Conservation (phyloP, 2,797 vertebrate species). For the Sebastes kiyomatsui region DNA sequence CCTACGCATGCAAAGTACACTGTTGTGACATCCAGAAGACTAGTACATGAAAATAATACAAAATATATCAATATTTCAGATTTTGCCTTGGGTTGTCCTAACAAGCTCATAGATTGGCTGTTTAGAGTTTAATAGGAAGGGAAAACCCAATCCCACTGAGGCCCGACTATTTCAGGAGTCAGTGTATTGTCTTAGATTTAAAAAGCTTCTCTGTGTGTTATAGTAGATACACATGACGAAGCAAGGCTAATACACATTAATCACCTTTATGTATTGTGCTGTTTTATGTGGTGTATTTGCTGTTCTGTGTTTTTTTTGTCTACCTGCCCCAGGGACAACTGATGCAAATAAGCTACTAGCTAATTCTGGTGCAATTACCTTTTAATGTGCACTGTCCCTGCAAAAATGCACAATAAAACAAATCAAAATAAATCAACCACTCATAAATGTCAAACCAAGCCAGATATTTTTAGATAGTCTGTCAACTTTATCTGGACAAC, state of each 20-base stretch:
- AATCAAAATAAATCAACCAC: not conserved
- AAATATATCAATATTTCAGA: conserved; percentile 46
- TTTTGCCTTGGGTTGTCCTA: conserved; percentile 31
- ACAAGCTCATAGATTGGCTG: conserved; percentile 20
- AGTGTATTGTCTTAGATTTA: not conserved
- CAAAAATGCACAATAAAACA: not conserved
- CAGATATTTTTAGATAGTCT: not conserved
- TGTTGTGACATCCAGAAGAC: conserved; percentile 12
- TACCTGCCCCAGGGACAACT: not conserved
- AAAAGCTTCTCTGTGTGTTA: conserved; percentile 13
- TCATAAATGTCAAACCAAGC: not conserved
- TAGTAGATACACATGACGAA: not conserved
- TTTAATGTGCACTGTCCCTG: not conserved
- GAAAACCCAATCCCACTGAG: conserved; percentile 26
- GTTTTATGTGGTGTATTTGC: not conserved
- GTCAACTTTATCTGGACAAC: not conserved
- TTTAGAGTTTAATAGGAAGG: conserved; percentile 47
- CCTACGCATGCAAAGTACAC: not conserved
- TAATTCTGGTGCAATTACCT: not conserved
- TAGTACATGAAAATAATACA: conserved; percentile 10
- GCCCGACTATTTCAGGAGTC: conserved; percentile 3
- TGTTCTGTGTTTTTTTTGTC: not conserved
- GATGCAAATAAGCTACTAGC: not conserved
- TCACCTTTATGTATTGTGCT: not conserved
- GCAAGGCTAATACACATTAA: not conserved